A percentile compares a stretch with the other conserved stretches of the same genome.
These are phyloP conservation scores for Sphaeridia pumilis DNA, from an alignment of 2,888 invertebrate species.

Conservation along the genomic window DNA sequence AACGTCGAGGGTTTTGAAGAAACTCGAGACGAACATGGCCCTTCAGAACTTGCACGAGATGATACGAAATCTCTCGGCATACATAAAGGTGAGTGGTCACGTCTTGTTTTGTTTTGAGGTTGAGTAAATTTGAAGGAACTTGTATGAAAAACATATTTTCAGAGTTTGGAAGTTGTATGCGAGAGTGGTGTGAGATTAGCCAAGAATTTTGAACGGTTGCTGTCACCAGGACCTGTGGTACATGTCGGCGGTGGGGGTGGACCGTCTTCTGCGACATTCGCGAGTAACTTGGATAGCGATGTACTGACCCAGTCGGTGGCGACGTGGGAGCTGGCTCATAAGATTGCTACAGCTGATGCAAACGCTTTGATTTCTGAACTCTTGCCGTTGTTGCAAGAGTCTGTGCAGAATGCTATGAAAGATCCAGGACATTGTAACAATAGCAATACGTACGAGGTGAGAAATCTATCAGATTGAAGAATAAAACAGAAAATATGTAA, in stretches of 20 bases:
- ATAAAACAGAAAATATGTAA: too few relatives aligned
- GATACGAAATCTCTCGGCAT: constrained; percentile 35
- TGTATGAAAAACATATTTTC: too few relatives aligned
- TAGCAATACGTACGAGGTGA: constrained; percentile 33
- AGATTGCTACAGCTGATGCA: constrained; percentile 32
- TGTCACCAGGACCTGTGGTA: constrained; percentile 27
- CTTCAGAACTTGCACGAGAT: constrained; percentile 34
- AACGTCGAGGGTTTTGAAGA: too few relatives aligned
- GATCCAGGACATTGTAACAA: constrained; percentile 30
- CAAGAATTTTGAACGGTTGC: constrained; percentile 35
- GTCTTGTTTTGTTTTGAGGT: too few relatives aligned
- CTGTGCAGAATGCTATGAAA: constrained; percentile 35
- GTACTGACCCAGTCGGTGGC: constrained; percentile 34
- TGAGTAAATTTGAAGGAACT: too few relatives aligned
- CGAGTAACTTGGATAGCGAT: constrained; percentile 32
- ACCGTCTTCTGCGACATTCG: constrained; percentile 18
- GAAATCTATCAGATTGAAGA: too few relatives aligned
- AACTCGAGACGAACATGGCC: too few relatives aligned
- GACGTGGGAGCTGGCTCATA: constrained; percentile 35
- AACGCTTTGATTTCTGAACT: constrained; percentile 35
- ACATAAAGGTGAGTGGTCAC: constrained; percentile 32
- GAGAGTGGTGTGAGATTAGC: constrained; percentile 33
- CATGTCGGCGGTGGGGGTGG: too few relatives aligned
- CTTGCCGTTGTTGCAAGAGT: constrained; percentile 34
- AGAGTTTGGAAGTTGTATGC: constrained; percentile 35